These are phyloP conservation scores for Drosophila nigricruria DNA, from an alignment of 2,888 invertebrate genomes.

Conservation along the genomic window DNA sequence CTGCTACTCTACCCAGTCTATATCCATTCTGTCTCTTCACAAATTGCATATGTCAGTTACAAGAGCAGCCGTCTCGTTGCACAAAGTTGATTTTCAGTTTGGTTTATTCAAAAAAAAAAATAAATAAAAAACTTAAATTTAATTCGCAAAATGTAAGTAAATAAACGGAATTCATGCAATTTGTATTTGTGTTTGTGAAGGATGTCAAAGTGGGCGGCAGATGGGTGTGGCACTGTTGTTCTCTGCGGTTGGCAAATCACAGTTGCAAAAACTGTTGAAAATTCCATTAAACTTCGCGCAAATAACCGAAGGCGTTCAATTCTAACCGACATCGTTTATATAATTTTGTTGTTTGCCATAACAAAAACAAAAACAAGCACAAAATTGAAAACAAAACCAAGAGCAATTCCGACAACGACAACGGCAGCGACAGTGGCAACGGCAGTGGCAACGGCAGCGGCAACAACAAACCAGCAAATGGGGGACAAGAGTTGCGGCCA, in stretches of 20 bases:
- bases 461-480: constrained; percentile 22
- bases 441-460: constrained; percentile 5
- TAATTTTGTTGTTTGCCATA: constrained; percentile 77
- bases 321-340: constrained; percentile 80
- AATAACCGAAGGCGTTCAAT: constrained; percentile 84
- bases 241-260: constrained; percentile 69
- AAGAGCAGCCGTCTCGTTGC: constrained; percentile 29
- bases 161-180: constrained; percentile 35
- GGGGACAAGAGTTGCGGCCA: neutral
- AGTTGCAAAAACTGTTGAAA: constrained; percentile 81
- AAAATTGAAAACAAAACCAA: constrained; percentile 55
- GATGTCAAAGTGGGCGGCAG: constrained; percentile 16
- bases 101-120: constrained; percentile 16
- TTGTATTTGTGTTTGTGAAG: constrained; percentile 33
- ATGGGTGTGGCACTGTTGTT: constrained; percentile 21
- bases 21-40: constrained; percentile 7
- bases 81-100: constrained; percentile 62
- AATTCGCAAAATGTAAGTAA: constrained; percentile 42
- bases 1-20: neutral
- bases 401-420: constrained; percentile 12
- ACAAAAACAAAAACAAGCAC: constrained; percentile 53
- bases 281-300: constrained; percentile 84
- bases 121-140: constrained; percentile 3
- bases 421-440: constrained; percentile 1
- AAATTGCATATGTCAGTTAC: constrained; percentile 77